phyloP scores from a whole-genome alignment of 1,140 invertebrate species.

The Pogonognathellus flavescens region DNA sequence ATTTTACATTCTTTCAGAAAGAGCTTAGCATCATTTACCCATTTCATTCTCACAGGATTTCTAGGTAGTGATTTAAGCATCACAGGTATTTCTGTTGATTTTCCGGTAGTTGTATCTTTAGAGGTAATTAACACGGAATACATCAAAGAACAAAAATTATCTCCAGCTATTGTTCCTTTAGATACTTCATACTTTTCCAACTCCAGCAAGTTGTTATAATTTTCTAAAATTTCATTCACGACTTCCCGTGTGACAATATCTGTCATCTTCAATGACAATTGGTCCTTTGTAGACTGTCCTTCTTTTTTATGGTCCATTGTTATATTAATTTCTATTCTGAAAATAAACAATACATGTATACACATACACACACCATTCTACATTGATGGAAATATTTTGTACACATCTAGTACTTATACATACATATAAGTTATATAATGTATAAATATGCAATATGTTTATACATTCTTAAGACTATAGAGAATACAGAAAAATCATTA shows the following conservation, averaged over 20 bases:
- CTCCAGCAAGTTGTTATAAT: slow-evolving; percentile 3
- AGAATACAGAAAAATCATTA: no score
- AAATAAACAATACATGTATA: no score
- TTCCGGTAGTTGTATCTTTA: neutral
- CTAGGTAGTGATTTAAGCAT: slow-evolving; percentile 55
- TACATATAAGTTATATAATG: no score
- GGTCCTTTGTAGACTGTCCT: no score
- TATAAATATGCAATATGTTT: no score
- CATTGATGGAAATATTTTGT: no score
- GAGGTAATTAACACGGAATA: slow-evolving; percentile 46
- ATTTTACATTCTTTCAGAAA: slow-evolving; percentile 49
- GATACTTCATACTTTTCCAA: slow-evolving; percentile 13
- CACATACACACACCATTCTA: no score
- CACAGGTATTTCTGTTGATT: neutral
- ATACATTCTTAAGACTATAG: no score
- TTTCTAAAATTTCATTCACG: slow-evolving; percentile 31
- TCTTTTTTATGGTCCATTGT: no score
- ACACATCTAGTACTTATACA: no score
- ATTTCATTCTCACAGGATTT: slow-evolving; percentile 46
- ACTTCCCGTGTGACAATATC: slow-evolving; percentile 34
- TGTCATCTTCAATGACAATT: neutral
- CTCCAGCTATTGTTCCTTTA: slow-evolving; percentile 41
- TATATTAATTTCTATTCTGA: no score
- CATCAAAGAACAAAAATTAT: slow-evolving; percentile 53
- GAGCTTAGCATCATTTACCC: neutral